Evolutionary conservation across 2,888 invertebrate genomes (phyloP).

Genomic region (Tenthredo notha): DNA sequence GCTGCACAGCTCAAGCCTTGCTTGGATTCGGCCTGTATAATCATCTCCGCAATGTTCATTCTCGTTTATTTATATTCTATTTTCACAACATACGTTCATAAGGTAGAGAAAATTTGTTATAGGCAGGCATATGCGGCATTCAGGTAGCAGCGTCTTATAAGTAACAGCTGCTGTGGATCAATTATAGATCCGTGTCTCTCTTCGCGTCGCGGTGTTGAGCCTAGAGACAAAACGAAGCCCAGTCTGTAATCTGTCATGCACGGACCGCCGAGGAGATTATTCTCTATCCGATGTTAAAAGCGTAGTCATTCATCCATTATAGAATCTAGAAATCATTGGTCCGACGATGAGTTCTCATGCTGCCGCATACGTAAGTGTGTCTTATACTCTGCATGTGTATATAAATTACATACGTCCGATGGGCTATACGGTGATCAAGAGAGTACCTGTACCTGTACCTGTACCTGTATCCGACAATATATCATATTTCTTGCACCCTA

Average conservation of each 20-base stretch:
- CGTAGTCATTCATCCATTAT: background rate
- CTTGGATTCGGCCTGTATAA: background rate
- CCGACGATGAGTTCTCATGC: background rate
- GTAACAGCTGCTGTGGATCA: constrained; percentile 17
- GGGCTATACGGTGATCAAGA: background rate
- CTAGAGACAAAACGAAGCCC: background rate
- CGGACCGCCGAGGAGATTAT: background rate
- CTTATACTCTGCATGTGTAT: background rate
- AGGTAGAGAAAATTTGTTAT: no score
- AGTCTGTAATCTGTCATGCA: constrained; percentile 2
- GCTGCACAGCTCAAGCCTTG: background rate
- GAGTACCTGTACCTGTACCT: no score
- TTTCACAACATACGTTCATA: no score
- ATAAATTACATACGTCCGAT: background rate
- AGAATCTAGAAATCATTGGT: background rate
- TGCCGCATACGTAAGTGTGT: background rate
- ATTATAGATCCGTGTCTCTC: background rate
- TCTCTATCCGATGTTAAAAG: background rate
- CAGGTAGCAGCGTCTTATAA: background rate
- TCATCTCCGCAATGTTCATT: background rate
- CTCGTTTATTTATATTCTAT: background rate
- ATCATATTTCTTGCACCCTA: background rate
- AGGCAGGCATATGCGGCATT: background rate
- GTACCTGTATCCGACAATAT: background rate
- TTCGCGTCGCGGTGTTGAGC: background rate